Conservation (phyloP, 2,797 vertebrate species). For the Dermochelys coriacea region DNA sequence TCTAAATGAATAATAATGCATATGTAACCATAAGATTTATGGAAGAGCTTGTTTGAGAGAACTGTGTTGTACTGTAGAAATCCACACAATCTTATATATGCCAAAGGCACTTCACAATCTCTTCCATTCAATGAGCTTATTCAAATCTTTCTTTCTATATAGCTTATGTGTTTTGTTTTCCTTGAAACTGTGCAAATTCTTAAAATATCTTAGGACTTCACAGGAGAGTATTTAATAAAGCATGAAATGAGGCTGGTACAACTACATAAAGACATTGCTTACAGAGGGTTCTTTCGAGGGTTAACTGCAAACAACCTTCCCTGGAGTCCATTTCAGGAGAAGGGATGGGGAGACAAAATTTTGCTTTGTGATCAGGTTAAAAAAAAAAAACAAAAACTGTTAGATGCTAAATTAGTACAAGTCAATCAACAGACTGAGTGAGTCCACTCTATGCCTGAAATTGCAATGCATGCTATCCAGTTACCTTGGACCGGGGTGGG, state of each 20-base stretch:
- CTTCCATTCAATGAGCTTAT: background rate
- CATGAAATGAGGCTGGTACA: background rate
- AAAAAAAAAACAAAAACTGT: background rate
- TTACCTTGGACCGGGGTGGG: background rate
- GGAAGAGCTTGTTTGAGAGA: background rate
- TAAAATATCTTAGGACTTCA: slow-evolving; percentile 1
- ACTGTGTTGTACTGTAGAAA: background rate
- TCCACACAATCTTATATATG: background rate
- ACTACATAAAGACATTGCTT: background rate
- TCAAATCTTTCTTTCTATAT: background rate
- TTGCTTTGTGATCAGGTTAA: background rate
- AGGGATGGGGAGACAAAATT: background rate
- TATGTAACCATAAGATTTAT: background rate
- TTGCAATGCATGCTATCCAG: background rate
- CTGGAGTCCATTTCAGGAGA: background rate
- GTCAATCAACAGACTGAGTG: background rate
- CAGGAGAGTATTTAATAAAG: background rate
- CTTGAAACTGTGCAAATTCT: background rate
- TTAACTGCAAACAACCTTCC: background rate
- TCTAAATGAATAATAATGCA: background rate
- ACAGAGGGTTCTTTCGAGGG: background rate
- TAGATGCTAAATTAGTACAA: background rate
- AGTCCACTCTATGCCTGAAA: background rate
- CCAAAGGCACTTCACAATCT: background rate
- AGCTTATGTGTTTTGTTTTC: background rate